Base-by-base conservation (phyloP, 2,113 vertebrate species). In the Caranx ignobilis region DNA sequence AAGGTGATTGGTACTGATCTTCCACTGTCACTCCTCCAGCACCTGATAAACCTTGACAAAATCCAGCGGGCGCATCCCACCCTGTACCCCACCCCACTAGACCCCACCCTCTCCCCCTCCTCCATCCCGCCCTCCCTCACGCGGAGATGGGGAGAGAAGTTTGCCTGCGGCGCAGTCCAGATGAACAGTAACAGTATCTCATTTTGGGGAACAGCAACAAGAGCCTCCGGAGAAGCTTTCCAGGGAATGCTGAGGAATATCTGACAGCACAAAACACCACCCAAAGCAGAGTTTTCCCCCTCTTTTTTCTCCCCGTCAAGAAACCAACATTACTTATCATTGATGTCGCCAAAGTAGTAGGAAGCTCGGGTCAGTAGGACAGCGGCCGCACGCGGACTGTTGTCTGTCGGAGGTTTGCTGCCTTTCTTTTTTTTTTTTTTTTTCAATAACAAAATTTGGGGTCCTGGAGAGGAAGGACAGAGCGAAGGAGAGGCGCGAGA, bases 101-200 rank as follows among this genome's bases (percentile, higher is more conserved):
- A 83, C 71, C 87, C 87, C 85, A 79, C 91, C 88, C 82, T 77
- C 68, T 35, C 56, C 48, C 43, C 13, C 43, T 45, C 63, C 62
- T 52, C 41, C 78, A 45, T 52, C 34, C 84, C 57, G 56, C 84
- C 34, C 6, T 63, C 77, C 81, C 71, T 48, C 77, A 45, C 72
- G 43, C 70, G 83, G 80, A 81, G 89, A 87, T 87, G 89, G 35
- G 86, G 85, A 86, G 92, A 89, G 86, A 92, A 93, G 87, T 93
- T 94, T 78, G 78, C 88, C 82, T 61, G 80, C 87, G 85, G 91
- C 85, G 70, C 87, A 68, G 68, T 86, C 69, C 77, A 52, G 32
- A 41, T 66, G 52, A 86, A 85, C 89, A 82, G 70, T 92, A 59
- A 85, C 72, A 59, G 83, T 67, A 47, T 88, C 87, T 88, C 89